Evolutionary conservation across 2,797 vertebrate genomes (phyloP).

Genomic region (Typhlichthys eigenmanni): DNA sequence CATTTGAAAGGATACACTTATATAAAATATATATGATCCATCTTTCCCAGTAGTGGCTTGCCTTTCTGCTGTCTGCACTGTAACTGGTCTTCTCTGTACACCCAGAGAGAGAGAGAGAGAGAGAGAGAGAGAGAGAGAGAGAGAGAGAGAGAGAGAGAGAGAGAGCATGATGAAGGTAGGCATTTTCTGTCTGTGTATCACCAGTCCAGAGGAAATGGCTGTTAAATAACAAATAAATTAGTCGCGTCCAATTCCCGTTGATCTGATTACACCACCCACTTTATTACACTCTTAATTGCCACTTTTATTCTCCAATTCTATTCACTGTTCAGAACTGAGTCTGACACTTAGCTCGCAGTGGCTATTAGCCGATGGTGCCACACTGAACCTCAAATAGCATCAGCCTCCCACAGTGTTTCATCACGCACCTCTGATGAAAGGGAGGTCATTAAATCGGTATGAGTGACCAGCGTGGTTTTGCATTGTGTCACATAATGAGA

Average conservation of each 20-base stretch:
- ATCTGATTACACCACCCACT: neutral
- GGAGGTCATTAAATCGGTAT: neutral
- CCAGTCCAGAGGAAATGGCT: neutral
- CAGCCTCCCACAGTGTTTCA: neutral
- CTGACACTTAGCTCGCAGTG: neutral
- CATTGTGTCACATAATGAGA: neutral
- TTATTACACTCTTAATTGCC: neutral
- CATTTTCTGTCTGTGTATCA: too few species aligned
- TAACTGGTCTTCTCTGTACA: neutral
- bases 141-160: conserved; percentile 5
- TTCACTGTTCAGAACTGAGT: neutral
- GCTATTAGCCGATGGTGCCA: conserved; percentile 3
- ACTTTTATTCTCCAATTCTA: neutral
- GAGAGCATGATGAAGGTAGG: neutral
- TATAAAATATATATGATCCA: conserved; percentile 20
- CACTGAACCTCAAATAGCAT: neutral
- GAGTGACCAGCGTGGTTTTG: neutral
- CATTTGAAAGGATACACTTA: conserved; percentile 43
- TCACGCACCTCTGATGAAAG: neutral
- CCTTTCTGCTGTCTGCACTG: conserved; percentile 1
- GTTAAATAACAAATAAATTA: conserved; percentile 2
- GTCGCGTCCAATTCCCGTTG: neutral
- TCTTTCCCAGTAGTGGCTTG: conserved; percentile 28
- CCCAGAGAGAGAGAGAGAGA: neutral
- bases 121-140: neutral